Conservation (phyloP, 2,113 vertebrate species). For the Micronycteris hirsuta region DNA sequence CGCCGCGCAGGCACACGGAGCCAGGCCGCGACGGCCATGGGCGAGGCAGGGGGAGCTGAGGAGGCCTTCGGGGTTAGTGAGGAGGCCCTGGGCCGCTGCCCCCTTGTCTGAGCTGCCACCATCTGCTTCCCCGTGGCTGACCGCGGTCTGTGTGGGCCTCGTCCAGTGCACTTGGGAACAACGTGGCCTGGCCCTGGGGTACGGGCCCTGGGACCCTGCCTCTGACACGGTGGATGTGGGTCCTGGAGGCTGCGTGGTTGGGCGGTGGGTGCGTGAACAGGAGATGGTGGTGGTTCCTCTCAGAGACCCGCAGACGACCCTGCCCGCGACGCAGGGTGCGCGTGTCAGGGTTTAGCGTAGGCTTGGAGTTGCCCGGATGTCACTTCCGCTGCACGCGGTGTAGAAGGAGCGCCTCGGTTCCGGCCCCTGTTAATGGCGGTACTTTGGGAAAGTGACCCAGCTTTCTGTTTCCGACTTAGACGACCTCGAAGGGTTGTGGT, state of each 20-base stretch:
- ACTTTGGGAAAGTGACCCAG: accelerated
- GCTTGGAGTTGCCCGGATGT: accelerated
- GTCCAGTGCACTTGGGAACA: accelerated
- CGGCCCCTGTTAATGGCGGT: accelerated
- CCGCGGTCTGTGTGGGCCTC: accelerated
- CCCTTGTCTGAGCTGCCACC: accelerated
- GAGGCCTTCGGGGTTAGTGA: conserved; percentile 16
- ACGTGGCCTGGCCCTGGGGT: background rate
- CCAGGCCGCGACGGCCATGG: background rate
- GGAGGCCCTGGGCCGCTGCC: accelerated
- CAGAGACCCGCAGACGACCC: background rate
- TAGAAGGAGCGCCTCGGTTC: background rate
- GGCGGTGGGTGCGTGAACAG: background rate
- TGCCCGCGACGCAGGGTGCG: background rate
- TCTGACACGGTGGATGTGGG: background rate
- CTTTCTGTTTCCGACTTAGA: background rate
- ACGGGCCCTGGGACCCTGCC: accelerated
- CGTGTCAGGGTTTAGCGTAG: background rate
- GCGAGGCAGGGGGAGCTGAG: background rate
- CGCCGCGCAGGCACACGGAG: accelerated
- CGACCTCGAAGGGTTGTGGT: background rate
- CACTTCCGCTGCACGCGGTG: accelerated
- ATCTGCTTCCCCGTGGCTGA: accelerated
- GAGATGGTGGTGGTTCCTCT: background rate
- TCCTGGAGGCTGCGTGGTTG: no score